Percentiles rank a stretch among this genome's conserved stretches.
Conservation (phyloP, 2,888 invertebrate genomes). For the Argynnis bischoffii region DNA sequence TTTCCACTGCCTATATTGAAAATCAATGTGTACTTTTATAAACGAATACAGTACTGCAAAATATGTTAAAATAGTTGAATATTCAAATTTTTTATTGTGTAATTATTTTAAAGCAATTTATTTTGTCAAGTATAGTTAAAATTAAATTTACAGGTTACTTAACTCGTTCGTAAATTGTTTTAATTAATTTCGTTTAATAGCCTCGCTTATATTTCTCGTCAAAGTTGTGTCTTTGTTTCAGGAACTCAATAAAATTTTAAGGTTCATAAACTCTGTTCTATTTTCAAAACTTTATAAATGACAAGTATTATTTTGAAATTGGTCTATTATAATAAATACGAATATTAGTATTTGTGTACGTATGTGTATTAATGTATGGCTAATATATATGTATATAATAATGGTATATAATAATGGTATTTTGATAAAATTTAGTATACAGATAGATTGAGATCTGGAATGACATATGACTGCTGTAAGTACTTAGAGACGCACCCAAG, state of each 20-base stretch:
- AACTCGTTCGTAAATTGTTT: conserved; percentile 35
- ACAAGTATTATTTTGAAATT: too few species aligned
- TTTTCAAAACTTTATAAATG: not conserved
- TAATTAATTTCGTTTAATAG: conserved; percentile 46
- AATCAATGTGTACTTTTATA: too few species aligned
- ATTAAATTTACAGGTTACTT: conserved; percentile 15
- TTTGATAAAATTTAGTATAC: too few species aligned
- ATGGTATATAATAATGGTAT: too few species aligned
- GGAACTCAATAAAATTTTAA: conserved; percentile 32
- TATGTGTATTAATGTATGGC: too few species aligned
- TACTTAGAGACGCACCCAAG: too few species aligned
- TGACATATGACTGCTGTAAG: too few species aligned
- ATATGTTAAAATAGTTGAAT: not conserved
- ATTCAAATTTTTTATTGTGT: not conserved
- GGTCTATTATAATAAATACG: too few species aligned
- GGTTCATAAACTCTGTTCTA: conserved; percentile 20
- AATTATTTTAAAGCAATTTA: not conserved
- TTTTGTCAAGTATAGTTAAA: conserved; percentile 1
- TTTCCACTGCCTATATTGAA: too few species aligned
- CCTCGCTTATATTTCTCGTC: conserved; percentile 41
- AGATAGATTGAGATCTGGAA: too few species aligned
- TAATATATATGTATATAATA: too few species aligned
- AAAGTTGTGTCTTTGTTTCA: conserved; percentile 42
- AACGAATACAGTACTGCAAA: not conserved
- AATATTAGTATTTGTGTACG: too few species aligned